Conservation (phyloP, 2,888 invertebrate species). For the Physocephala rufipes region DNA sequence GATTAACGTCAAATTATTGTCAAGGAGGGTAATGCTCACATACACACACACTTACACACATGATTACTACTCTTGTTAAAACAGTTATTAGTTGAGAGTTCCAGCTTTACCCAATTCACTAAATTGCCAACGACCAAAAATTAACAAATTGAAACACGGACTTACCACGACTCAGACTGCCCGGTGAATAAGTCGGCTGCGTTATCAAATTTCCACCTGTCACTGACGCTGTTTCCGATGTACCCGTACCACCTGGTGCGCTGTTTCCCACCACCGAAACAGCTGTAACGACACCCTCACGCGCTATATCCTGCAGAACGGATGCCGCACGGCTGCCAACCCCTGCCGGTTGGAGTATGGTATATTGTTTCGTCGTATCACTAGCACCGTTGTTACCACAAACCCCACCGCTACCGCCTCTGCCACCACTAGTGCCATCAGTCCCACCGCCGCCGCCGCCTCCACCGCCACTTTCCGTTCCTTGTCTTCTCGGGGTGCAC, state of each 20-base stretch:
- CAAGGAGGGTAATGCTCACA: conserved; percentile 22
- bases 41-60: conserved; percentile 36
- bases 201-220: conserved; percentile 60
- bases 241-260: conserved; percentile 60
- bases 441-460: conserved; percentile 30
- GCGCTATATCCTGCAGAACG: conserved; percentile 79
- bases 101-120: no score
- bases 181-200: conserved; percentile 77
- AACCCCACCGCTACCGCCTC: neutral
- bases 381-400: conserved; percentile 31
- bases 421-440: no score
- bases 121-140: no score
- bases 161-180: conserved; percentile 82
- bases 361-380: conserved; percentile 79
- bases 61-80: conserved; percentile 31
- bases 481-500: conserved; percentile 29
- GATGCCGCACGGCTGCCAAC: conserved; percentile 83
- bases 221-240: conserved; percentile 62
- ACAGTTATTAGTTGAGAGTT: no score
- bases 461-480: conserved; percentile 12
- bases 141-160: conserved; percentile 39
- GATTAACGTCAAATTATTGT: conserved; percentile 30
- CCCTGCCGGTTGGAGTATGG: conserved; percentile 85
- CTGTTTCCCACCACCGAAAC: conserved; percentile 65
- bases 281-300: conserved; percentile 72